Evolutionary conservation across 2,113 vertebrate species (phyloP).

Genomic region (Hippocampus abdominalis): DNA sequence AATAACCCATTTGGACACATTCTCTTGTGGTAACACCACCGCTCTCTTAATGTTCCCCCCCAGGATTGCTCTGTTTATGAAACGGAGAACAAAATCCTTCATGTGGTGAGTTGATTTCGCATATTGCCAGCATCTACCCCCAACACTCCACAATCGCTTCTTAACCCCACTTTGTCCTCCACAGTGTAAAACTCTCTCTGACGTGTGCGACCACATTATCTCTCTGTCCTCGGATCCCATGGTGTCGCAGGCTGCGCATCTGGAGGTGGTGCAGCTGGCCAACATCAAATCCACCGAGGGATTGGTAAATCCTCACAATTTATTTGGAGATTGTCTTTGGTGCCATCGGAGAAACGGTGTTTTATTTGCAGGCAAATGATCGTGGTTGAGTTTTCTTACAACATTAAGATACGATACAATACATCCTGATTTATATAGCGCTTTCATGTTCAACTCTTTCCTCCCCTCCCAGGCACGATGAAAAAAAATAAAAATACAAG

Average conservation of each 20-base stretch:
- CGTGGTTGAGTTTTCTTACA: not conserved
- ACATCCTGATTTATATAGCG: too few relatives aligned
- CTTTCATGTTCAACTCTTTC: slow-evolving; percentile 36
- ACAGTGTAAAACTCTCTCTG: slow-evolving; percentile 91
- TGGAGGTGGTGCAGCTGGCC: slow-evolving; percentile 89
- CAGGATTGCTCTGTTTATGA: slow-evolving; percentile 72
- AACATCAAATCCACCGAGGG: slow-evolving; percentile 93
- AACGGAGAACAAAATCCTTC: slow-evolving; percentile 71
- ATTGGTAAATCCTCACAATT: slow-evolving; percentile 78
- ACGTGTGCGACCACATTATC: slow-evolving; percentile 95
- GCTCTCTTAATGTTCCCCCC: slow-evolving; percentile 49
- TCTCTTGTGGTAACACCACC: slow-evolving; percentile 56
- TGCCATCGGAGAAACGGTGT: not conserved
- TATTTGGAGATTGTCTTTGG: not conserved
- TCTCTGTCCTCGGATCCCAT: slow-evolving; percentile 86
- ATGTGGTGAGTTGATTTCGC: slow-evolving; percentile 60
- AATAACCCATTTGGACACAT: slow-evolving; percentile 64
- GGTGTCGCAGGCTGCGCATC: slow-evolving; percentile 90
- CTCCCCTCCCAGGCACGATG: slow-evolving; percentile 26
- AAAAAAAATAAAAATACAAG: slow-evolving; percentile 15
- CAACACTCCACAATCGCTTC: not conserved
- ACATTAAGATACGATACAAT: slow-evolving; percentile 7
- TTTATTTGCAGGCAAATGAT: not conserved
- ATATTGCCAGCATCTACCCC: not conserved
- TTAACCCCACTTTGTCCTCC: slow-evolving; percentile 25